phyloP scores from a whole-genome alignment of 2,113 vertebrate genomes.

The Leptocoma aspasia region DNA sequence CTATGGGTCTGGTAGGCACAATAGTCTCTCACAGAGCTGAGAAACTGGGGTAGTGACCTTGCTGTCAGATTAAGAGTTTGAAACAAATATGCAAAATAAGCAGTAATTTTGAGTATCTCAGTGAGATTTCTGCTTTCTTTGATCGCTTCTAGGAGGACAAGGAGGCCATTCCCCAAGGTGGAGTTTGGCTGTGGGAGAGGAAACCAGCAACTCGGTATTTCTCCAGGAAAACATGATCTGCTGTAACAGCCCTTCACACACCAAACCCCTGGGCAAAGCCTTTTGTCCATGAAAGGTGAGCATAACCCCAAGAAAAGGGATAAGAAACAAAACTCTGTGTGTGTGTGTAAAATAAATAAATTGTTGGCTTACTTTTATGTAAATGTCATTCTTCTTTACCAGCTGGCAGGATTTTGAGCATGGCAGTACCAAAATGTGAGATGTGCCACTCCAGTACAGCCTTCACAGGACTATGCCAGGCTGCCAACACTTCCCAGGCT shows the following conservation, averaged over 20 bases:
- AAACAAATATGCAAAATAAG: not conserved
- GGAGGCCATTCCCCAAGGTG: not conserved
- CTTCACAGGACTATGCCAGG: not conserved
- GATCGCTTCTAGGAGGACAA: not conserved
- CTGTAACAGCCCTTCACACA: not conserved
- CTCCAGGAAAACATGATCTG: rapidly evolving
- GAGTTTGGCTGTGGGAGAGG: not conserved
- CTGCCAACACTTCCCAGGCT: not conserved
- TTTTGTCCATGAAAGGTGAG: not conserved
- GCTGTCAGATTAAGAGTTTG: not conserved
- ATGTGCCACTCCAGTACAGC: not conserved
- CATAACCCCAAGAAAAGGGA: not conserved
- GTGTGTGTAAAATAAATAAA: not conserved
- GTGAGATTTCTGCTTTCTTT: not conserved
- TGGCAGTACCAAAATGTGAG: not conserved
- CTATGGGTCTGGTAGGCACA: not conserved
- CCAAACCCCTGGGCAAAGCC: not conserved
- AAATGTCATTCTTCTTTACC: not conserved
- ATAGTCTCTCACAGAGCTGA: not conserved
- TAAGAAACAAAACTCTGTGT: not conserved
- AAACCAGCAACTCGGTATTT: not conserved
- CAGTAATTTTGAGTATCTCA: not conserved
- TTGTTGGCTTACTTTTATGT: not conserved
- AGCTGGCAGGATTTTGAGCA: not conserved
- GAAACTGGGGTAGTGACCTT: not conserved